phyloP scores from a whole-genome alignment of 2,888 invertebrate species.

The Papilio elwesi region DNA sequence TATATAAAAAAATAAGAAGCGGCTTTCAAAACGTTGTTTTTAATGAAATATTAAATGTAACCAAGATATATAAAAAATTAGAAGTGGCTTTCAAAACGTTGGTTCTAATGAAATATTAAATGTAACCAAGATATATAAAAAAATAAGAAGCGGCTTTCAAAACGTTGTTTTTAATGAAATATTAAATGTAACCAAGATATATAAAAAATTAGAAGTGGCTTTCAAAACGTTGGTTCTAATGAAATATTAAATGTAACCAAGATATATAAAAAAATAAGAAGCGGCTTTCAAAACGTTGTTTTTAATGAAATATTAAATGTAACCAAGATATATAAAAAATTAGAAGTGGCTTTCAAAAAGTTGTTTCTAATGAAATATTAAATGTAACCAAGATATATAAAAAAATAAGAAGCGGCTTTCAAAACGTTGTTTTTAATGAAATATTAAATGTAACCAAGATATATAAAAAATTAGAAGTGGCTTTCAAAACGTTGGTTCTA shows the following conservation, averaged over 20 bases:
- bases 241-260: slow-evolving; percentile 27
- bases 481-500: slow-evolving; percentile 7
- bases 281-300: not conserved
- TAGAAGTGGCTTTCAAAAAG: slow-evolving; percentile 1
- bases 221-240: slow-evolving; percentile 13
- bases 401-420: slow-evolving; percentile 4
- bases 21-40: not conserved
- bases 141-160: slow-evolving; percentile 3
- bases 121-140: slow-evolving; percentile 8
- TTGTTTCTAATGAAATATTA: slow-evolving; percentile 26
- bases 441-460: slow-evolving; percentile 21
- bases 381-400: slow-evolving; percentile 14
- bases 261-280: slow-evolving; percentile 14
- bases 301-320: slow-evolving; percentile 32
- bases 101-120: slow-evolving; percentile 29
- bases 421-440: slow-evolving; percentile 20
- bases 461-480: slow-evolving; percentile 14
- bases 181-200: slow-evolving; percentile 20
- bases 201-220: slow-evolving; percentile 7
- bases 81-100: slow-evolving; percentile 2
- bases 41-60: slow-evolving; percentile 33
- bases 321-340: slow-evolving; percentile 9
- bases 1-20: slow-evolving; percentile 13
- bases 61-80: slow-evolving; percentile 7
- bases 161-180: slow-evolving; percentile 23